Conservation (phyloP, 2,888 invertebrate species). For the Polydrusus tereticollis region DNA sequence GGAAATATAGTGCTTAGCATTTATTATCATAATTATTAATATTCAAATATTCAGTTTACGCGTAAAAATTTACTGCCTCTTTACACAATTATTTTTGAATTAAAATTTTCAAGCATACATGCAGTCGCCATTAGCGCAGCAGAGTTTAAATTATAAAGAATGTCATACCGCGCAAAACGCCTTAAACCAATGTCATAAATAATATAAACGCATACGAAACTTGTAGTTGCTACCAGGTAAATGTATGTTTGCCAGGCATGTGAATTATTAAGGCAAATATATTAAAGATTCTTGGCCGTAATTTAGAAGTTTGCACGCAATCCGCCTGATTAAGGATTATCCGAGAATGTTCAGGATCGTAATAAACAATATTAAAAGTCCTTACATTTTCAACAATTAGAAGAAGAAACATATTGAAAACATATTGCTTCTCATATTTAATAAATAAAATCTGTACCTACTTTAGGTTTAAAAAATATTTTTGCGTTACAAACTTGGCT, state of each 20-base stretch:
- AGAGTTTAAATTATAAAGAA: slow-evolving; percentile 53
- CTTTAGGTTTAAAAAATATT: too few species aligned
- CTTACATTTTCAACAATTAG: not conserved
- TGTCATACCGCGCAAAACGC: slow-evolving; percentile 57
- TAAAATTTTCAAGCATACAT: slow-evolving; percentile 35
- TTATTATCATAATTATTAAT: too few species aligned
- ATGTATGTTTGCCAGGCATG: slow-evolving; percentile 63
- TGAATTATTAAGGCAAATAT: slow-evolving; percentile 63
- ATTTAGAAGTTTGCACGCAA: slow-evolving; percentile 63
- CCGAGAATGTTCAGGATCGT: not conserved
- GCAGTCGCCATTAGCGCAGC: slow-evolving; percentile 41
- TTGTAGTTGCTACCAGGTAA: slow-evolving; percentile 65
- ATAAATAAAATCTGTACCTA: too few species aligned
- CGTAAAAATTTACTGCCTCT: slow-evolving; percentile 23
- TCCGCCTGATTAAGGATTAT: slow-evolving; percentile 50
- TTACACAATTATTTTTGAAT: slow-evolving; percentile 34
- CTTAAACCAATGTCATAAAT: slow-evolving; percentile 60
- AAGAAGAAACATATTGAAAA: not conserved
- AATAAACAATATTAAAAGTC: not conserved
- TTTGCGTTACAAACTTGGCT: too few species aligned
- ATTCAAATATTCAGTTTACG: too few species aligned
- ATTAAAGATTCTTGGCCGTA: slow-evolving; percentile 60
- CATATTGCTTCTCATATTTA: too few species aligned
- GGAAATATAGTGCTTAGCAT: too few species aligned
- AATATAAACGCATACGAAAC: slow-evolving; percentile 61